A percentile compares a stretch with the other conserved stretches of the same genome.
phyloP scores from a whole-genome alignment of 2,797 vertebrate genomes.

The Hipposideros larvatus region DNA sequence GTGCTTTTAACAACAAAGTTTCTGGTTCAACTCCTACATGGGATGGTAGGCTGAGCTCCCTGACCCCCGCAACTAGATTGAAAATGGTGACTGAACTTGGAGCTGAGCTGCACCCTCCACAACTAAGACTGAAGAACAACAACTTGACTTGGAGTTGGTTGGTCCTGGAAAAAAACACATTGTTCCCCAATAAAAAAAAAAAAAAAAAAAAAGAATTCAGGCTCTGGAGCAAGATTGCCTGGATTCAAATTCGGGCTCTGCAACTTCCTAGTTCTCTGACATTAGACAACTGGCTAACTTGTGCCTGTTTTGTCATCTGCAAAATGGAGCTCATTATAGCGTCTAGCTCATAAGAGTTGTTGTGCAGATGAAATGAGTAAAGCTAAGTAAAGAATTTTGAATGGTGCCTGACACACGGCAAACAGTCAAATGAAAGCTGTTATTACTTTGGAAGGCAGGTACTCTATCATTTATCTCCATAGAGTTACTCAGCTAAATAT shows the following conservation, averaged over 20 bases:
- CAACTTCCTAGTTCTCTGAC: background rate
- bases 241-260: background rate
- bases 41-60: no score
- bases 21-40: no score
- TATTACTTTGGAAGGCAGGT: conserved; percentile 19
- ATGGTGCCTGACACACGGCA: background rate
- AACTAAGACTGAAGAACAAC: no score
- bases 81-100: no score
- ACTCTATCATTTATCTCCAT: background rate
- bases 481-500: background rate
- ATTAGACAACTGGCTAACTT: background rate
- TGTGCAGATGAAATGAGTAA: background rate
- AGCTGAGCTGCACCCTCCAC: no score
- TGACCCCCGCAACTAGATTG: no score
- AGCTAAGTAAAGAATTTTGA: conserved; percentile 10
- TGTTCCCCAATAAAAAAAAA: no score
- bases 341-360: background rate
- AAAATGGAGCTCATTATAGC: background rate
- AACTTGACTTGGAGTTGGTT: no score
- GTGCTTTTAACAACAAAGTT: no score
- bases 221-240: background rate
- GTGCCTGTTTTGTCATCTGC: conserved; percentile 10
- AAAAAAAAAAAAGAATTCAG: background rate
- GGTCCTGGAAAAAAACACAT: no score
- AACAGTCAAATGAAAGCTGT: background rate